These are phyloP conservation scores for Petrophora chlorosata DNA, from an alignment of 2,888 invertebrate genomes.

Conservation along the genomic window DNA sequence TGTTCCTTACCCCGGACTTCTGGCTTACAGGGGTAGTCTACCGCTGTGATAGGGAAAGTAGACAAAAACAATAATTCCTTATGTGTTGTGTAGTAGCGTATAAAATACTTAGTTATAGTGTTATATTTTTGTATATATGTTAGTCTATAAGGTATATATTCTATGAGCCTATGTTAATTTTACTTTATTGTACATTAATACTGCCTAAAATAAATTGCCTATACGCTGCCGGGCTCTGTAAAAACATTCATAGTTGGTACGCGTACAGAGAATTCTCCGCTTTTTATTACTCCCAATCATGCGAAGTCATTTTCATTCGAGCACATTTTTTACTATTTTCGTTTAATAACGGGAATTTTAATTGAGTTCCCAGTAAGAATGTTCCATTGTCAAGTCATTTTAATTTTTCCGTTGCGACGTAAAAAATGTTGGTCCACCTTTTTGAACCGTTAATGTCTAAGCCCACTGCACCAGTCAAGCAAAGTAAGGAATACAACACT, in stretches of 20 bases:
- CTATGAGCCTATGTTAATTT: too few species aligned
- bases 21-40: too few species aligned
- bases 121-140: too few species aligned
- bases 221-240: conserved; percentile 26
- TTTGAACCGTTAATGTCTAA: conserved; percentile 7
- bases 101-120: too few species aligned
- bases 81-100: too few species aligned
- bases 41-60: too few species aligned
- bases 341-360: conserved; percentile 35
- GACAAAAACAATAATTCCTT: too few species aligned
- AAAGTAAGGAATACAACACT: not conserved
- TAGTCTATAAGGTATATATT: too few species aligned
- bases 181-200: too few species aligned
- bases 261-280: conserved; percentile 23
- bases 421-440: conserved; percentile 26
- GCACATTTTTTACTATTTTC: conserved; percentile 37
- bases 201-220: too few species aligned
- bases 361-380: conserved; percentile 34
- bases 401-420: conserved; percentile 31
- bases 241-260: conserved; percentile 22
- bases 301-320: conserved; percentile 43
- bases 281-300: conserved; percentile 47
- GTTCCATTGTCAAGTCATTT: conserved; percentile 33
- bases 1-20: too few species aligned
- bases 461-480: not conserved